phyloP scores from a whole-genome alignment of 2,113 vertebrate genomes.

The Elaphurus davidianus region DNA sequence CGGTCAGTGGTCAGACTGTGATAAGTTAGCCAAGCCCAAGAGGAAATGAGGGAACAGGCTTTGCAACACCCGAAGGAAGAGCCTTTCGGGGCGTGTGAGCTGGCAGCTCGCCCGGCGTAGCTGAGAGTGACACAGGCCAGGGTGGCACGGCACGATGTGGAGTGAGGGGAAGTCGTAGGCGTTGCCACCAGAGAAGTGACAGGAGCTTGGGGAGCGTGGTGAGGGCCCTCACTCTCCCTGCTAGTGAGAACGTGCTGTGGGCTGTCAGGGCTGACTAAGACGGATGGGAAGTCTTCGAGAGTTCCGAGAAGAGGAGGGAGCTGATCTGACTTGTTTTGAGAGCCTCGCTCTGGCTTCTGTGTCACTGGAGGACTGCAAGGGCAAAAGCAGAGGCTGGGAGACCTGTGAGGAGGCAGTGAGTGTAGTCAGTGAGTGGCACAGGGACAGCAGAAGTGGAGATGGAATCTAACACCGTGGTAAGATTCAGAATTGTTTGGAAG shows the following conservation, averaged over 20 bases:
- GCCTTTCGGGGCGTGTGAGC: not conserved
- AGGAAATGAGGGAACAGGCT: not conserved
- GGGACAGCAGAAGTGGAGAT: too few species aligned
- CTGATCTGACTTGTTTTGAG: not conserved
- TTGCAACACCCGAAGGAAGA: not conserved
- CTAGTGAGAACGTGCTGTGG: not conserved
- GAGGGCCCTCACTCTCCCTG: not conserved
- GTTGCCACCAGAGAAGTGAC: not conserved
- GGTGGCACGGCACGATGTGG: rapidly evolving
- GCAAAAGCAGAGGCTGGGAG: not conserved
- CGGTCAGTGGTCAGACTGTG: not conserved
- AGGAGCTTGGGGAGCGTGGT: not conserved
- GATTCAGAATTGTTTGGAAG: not conserved
- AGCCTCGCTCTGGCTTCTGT: not conserved
- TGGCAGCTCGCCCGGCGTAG: not conserved
- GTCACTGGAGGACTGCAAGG: not conserved
- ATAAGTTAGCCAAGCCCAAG: not conserved
- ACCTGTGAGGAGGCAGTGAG: not conserved
- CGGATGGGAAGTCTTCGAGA: not conserved
- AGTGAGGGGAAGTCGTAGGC: not conserved
- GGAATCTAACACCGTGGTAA: not conserved
- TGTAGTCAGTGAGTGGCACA: not conserved
- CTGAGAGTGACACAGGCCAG: not conserved
- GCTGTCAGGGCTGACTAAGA: not conserved
- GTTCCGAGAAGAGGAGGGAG: not conserved